These are phyloP conservation scores for Aplidium turbinatum DNA, from an alignment of 23 tunicate species.

Conservation along the genomic window DNA sequence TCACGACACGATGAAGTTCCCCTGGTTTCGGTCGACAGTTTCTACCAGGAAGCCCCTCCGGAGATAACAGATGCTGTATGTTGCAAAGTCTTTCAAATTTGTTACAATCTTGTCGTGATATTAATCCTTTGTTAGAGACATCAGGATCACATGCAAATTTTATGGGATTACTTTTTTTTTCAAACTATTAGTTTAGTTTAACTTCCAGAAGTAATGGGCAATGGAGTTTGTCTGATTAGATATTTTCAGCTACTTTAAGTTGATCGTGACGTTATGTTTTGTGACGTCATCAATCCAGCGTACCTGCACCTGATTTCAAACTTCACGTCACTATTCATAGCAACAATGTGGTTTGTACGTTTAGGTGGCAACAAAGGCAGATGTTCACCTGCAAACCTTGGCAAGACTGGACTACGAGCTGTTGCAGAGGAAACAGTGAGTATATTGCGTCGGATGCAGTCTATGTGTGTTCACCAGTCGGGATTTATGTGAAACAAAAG, in stretches of 20 bases:
- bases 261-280: no score
- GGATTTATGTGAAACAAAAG: no score
- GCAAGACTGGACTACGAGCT: constrained; percentile 86
- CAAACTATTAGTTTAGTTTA: background rate
- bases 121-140: constrained; percentile 3
- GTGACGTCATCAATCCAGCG: no score
- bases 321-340: no score
- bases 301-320: no score
- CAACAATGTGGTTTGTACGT: background rate
- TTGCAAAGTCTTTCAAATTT: constrained; percentile 1
- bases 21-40: constrained; percentile 55
- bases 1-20: constrained; percentile 77
- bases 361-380: constrained; percentile 43
- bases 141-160: background rate
- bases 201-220: background rate
- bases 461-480: no score
- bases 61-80: constrained; percentile 54
- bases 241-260: no score
- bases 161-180: background rate
- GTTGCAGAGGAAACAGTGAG: constrained; percentile 55
- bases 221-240: no score
- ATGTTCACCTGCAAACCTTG: constrained; percentile 66
- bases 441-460: no score
- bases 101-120: background rate
- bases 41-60: constrained; percentile 64